A percentile compares a stretch with the other conserved stretches of the same genome.
phyloP scores from a whole-genome alignment of 2,888 invertebrate species.

The Actias luna region DNA sequence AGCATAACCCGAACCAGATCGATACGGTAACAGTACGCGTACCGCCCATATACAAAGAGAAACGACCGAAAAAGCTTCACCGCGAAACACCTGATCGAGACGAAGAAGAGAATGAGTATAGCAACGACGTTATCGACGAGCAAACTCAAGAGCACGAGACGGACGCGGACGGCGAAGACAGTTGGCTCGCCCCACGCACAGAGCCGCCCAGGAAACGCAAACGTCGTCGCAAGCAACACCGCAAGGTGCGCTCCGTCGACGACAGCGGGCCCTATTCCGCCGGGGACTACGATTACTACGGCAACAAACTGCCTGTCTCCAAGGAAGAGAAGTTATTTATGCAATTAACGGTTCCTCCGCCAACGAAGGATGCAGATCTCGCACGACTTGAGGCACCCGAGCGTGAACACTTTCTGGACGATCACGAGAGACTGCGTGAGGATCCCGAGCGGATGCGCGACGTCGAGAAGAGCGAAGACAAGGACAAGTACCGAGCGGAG shows the following conservation, averaged over 20 bases:
- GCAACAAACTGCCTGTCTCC: slow-evolving; percentile 58
- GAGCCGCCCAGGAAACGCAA: slow-evolving; percentile 51
- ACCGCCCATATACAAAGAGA: slow-evolving; percentile 73
- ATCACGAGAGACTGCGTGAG: slow-evolving; percentile 58
- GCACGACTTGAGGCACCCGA: slow-evolving; percentile 52
- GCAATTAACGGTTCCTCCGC: slow-evolving; percentile 56
- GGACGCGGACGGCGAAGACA: slow-evolving; percentile 56
- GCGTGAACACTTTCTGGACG: slow-evolving; percentile 52
- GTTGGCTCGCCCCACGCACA: slow-evolving; percentile 43
- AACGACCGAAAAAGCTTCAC: slow-evolving; percentile 69
- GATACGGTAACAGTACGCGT: slow-evolving; percentile 77
- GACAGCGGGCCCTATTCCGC: slow-evolving; percentile 45
- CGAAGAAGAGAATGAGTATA: slow-evolving; percentile 34
- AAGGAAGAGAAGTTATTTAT: slow-evolving; percentile 62
- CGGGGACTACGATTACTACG: slow-evolving; percentile 68
- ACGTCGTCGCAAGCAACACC: slow-evolving; percentile 56
- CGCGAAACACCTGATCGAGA: slow-evolving; percentile 48
- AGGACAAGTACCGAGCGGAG: slow-evolving; percentile 32
- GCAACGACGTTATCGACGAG: slow-evolving; percentile 24
- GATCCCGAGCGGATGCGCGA: slow-evolving; percentile 44
- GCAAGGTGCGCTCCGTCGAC: slow-evolving; percentile 49
- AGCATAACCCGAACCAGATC: slow-evolving; percentile 74
- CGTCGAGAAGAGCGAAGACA: slow-evolving; percentile 27
- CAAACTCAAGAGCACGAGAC: slow-evolving; percentile 19
- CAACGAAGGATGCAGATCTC: slow-evolving; percentile 60